Conservation (phyloP, 2,888 invertebrate species). For the Esperia sulphurella region DNA sequence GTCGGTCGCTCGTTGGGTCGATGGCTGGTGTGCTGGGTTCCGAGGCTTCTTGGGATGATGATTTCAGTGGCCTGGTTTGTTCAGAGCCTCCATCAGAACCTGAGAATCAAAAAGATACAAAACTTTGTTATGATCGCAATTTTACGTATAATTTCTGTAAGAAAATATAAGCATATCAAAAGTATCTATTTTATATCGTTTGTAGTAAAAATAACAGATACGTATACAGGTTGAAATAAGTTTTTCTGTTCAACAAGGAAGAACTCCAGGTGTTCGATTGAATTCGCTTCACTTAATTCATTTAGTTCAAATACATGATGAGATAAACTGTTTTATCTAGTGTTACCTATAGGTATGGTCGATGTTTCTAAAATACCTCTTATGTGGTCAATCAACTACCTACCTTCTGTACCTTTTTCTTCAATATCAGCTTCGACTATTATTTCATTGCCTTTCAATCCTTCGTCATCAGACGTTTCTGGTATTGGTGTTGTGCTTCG, state of each 20-base stretch:
- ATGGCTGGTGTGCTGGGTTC: conserved; percentile 46
- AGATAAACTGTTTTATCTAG: too few species aligned
- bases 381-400: too few species aligned
- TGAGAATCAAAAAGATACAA: conserved; percentile 17
- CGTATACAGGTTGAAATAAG: too few species aligned
- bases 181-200: too few species aligned
- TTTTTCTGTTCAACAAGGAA: background rate
- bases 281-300: too few species aligned
- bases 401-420: conserved; percentile 28
- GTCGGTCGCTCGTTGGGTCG: conserved; percentile 35
- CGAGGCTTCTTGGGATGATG: conserved; percentile 51
- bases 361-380: too few species aligned
- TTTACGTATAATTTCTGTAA: too few species aligned
- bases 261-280: background rate
- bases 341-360: too few species aligned
- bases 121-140: too few species aligned
- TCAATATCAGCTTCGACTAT: conserved; percentile 67
- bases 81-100: conserved; percentile 53
- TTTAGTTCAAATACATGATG: too few species aligned
- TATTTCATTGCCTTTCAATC: conserved; percentile 50
- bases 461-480: conserved; percentile 76
- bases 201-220: too few species aligned
- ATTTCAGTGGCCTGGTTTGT: conserved; percentile 47
- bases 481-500: conserved; percentile 80
- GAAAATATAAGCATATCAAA: too few species aligned